phyloP scores from a whole-genome alignment of 2,113 vertebrate genomes.

The Scytalopus superciliaris region DNA sequence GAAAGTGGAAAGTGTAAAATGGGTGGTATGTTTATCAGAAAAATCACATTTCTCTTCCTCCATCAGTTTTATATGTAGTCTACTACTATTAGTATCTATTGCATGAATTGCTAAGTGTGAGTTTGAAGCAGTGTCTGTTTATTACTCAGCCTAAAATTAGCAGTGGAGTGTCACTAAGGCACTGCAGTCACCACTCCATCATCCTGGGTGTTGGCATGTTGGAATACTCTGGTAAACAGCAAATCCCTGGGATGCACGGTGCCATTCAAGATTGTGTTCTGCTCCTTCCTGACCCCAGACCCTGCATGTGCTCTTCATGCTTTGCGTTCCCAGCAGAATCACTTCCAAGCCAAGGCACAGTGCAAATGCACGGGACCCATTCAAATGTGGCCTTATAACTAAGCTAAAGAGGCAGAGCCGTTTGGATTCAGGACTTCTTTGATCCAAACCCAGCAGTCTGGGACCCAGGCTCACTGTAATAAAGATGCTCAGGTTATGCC shows the following conservation, averaged over 20 bases:
- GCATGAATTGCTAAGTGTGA: neutral
- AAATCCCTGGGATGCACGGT: neutral
- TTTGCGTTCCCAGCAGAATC: neutral
- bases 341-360: neutral
- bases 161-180: neutral
- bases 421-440: neutral
- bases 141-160: neutral
- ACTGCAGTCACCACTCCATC: neutral
- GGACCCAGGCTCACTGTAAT: neutral
- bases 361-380: neutral
- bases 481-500: neutral
- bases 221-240: neutral
- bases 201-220: fast-evolving
- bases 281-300: neutral
- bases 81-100: neutral
- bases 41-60: neutral
- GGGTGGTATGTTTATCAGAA: neutral
- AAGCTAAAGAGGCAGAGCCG: neutral
- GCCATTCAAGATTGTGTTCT: neutral
- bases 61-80: neutral
- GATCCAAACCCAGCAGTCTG: neutral
- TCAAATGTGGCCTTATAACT: neutral
- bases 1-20: neutral
- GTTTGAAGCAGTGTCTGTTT: neutral
- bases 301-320: neutral